These are phyloP conservation scores for Motacilla tschutschensis DNA, from an alignment of 2,113 vertebrate genomes.

Conservation along the genomic window DNA sequence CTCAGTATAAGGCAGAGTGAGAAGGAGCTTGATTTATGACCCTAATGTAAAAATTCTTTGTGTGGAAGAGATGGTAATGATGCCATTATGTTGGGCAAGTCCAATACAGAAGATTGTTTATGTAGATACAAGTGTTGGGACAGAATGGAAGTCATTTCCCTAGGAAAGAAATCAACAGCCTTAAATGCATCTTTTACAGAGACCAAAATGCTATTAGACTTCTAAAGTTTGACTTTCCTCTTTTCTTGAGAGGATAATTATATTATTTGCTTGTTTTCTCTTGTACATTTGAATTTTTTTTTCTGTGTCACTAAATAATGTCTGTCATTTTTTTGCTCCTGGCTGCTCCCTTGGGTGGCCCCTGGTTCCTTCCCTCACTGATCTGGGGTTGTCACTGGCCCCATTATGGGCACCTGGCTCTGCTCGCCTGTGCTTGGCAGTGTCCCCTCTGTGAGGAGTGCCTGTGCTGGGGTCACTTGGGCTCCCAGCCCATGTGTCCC, in stretches of 20 bases:
- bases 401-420: background rate
- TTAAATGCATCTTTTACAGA: background rate
- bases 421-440: background rate
- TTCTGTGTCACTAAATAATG: background rate
- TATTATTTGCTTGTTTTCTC: background rate
- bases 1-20: background rate
- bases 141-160: background rate
- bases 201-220: background rate
- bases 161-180: conserved; percentile 2
- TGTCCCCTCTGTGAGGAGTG: background rate
- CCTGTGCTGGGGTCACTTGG: fast-evolving
- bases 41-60: conserved; percentile 2
- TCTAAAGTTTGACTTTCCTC: background rate
- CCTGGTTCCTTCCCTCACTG: background rate
- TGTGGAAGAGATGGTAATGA: conserved; percentile 17
- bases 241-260: background rate
- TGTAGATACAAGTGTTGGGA: background rate
- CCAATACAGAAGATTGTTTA: background rate
- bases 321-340: background rate
- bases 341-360: background rate
- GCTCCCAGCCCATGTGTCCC: fast-evolving
- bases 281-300: background rate
- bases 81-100: background rate
- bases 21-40: conserved; percentile 39
- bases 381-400: background rate